These are phyloP conservation scores for Drosophila carrolli DNA, from an alignment of 1,140 invertebrate genomes.

Conservation along the genomic window DNA sequence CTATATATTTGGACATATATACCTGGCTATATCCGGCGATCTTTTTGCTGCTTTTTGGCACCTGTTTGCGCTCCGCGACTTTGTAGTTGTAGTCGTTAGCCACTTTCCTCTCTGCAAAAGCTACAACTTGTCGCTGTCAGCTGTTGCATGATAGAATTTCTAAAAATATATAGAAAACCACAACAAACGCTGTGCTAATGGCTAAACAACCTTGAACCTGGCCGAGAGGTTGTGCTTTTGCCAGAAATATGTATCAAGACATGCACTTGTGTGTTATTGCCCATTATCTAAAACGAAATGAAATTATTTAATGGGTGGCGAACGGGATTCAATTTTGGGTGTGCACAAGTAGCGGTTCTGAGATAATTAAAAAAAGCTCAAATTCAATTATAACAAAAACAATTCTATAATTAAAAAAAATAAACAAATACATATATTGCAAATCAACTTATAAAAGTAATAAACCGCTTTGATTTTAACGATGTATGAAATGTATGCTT, in stretches of 20 bases:
- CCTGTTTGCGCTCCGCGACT: slow-evolving; percentile 3
- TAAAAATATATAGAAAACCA: slow-evolving; percentile 64
- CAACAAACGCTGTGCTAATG: slow-evolving; percentile 33
- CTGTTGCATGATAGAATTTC: slow-evolving; percentile 78
- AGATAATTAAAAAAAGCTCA: slow-evolving; percentile 1
- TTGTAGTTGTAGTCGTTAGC: slow-evolving; percentile 30
- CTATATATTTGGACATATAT: slow-evolving; percentile 23
- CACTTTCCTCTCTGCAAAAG: slow-evolving; percentile 23
- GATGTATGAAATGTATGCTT: too few species aligned
- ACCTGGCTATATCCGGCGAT: slow-evolving; percentile 22
- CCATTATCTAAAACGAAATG: slow-evolving; percentile 39
- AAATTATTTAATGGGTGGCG: slow-evolving; percentile 43
- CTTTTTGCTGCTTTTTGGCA: slow-evolving; percentile 20
- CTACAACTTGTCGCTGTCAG: slow-evolving; percentile 67
- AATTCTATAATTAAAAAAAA: not conserved
- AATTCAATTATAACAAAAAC: not conserved
- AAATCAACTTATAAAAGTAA: too few species aligned
- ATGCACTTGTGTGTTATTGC: slow-evolving; percentile 18
- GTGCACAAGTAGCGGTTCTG: slow-evolving; percentile 8
- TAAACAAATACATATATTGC: too few species aligned
- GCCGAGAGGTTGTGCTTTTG: slow-evolving; percentile 61
- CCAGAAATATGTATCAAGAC: slow-evolving; percentile 24
- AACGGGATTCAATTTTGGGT: slow-evolving; percentile 13
- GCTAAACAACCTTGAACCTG: slow-evolving; percentile 72
- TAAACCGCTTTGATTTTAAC: too few species aligned